Evolutionary conservation across 2,888 invertebrate species (phyloP), one percentile per base, ranked within the genome.

Genomic region (Poecilus cupreus): DNA sequence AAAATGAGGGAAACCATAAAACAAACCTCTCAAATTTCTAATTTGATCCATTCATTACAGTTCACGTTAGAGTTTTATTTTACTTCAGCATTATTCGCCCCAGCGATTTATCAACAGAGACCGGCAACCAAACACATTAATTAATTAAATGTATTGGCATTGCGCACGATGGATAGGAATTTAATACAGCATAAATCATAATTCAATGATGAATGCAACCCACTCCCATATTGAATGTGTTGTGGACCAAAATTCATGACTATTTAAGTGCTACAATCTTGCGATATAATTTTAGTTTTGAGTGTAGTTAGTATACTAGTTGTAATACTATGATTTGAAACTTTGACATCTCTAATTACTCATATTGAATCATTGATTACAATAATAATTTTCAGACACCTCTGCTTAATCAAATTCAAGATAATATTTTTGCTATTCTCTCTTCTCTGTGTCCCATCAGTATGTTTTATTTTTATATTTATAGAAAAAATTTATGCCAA

Each of bases 101-200:
- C 60, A 39, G 43, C 64, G 49, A 78, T 78, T 64, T 78, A 78
- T 78, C 78, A 78, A 60, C 22, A 60, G 16, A 16, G n/a, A 26
- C 75, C 43, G 24, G 43, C 43, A 78, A 78, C 78, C 78, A 64
- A 78, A 78, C 78, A 78, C 78, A 78, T 78, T 78, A 78, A 78
- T 78, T 78, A 78, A 78, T 78, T 78, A 64, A 78, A 78, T 78
- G 78, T 78, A 78, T 78, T 78, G 78, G 78, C 64, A 78, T 39
- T 64, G 46, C 43, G 24, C 49, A 46, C 64, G 78, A 78, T 78
- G 60, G 78, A 78, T 78, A 57, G 39, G 78, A 78, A 78, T 78
- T 78, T 78, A 78, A 78, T 78, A 78, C 78, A 78, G 78, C 78
- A 78, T 78, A 78, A 78, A 78, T 78, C 78, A 78, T 76, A 13